Percentiles rank a stretch among this genome's conserved stretches.
Conservation (phyloP, 2,797 vertebrate species). For the Pelochelys cantorii region DNA sequence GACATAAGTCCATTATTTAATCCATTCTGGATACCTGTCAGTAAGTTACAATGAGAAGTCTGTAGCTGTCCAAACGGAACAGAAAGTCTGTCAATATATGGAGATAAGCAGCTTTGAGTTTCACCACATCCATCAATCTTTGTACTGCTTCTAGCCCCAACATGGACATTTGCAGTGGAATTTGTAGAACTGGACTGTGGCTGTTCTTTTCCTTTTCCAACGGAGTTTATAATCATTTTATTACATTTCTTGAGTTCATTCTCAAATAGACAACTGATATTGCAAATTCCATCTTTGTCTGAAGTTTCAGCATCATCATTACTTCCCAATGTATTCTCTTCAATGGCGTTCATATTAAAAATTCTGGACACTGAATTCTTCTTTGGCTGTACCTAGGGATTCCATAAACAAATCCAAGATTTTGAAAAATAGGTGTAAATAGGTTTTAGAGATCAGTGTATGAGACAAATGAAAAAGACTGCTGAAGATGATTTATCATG, state of each 20-base stretch:
- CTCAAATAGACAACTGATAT: slow-evolving; percentile 15
- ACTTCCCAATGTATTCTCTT: slow-evolving; percentile 47
- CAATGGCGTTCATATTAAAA: slow-evolving; percentile 12
- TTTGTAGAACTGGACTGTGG: background rate
- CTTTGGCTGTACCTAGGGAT: slow-evolving; percentile 71
- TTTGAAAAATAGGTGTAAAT: slow-evolving; percentile 60
- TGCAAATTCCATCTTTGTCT: background rate
- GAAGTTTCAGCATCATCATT: slow-evolving; percentile 24
- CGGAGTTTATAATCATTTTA: slow-evolving; percentile 19
- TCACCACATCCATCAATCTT: background rate
- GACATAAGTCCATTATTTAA: slow-evolving; percentile 1
- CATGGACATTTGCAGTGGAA: background rate
- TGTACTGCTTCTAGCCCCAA: slow-evolving; percentile 11
- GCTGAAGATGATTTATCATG: slow-evolving; percentile 5
- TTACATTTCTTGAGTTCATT: background rate
- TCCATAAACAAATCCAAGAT: slow-evolving; percentile 74
- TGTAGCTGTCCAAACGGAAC: slow-evolving; percentile 35
- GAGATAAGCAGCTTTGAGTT: slow-evolving; percentile 68
- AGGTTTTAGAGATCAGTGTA: slow-evolving; percentile 46
- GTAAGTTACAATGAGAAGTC: background rate
- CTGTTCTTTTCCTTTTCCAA: slow-evolving; percentile 15
- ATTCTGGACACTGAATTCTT: slow-evolving; percentile 69
- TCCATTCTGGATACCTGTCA: background rate
- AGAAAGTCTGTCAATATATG: slow-evolving; percentile 57
- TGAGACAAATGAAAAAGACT: slow-evolving; percentile 20